Evolutionary conservation across 2,888 invertebrate genomes (phyloP).

Genomic region (Ctena decussata): DNA sequence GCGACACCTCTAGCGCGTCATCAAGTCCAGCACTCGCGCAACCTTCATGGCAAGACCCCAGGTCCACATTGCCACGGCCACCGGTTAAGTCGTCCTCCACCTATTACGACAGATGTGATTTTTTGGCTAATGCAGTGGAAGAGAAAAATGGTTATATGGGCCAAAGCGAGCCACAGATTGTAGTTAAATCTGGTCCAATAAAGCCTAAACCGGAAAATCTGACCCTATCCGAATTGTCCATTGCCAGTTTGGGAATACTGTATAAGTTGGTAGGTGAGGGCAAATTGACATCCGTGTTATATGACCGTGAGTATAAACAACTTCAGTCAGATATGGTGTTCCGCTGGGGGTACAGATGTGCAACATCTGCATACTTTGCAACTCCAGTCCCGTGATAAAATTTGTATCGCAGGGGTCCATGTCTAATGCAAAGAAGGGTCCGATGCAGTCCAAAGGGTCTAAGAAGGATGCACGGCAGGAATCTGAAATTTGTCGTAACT

Average conservation of each 20-base stretch:
- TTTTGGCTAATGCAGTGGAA: neutral
- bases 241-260: slow-evolving; percentile 33
- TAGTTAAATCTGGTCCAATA: slow-evolving; percentile 24
- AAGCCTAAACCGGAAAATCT: slow-evolving; percentile 29
- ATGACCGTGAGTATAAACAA: slow-evolving; percentile 27
- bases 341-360: slow-evolving; percentile 25
- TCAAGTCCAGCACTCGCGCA: no score
- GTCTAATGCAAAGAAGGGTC: neutral
- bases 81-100: neutral
- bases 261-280: slow-evolving; percentile 9
- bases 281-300: neutral
- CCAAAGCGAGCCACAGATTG: neutral
- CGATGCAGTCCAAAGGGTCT: neutral
- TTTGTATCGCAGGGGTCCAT: neutral
- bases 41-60: no score
- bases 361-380: slow-evolving; percentile 14
- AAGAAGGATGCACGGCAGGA: neutral
- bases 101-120: neutral
- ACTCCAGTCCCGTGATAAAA: neutral
- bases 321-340: slow-evolving; percentile 14
- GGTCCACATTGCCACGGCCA: neutral
- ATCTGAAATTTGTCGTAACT: neutral
- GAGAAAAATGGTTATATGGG: neutral
- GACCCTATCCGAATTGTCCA: slow-evolving; percentile 26
- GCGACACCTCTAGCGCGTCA: no score